Evolutionary conservation across 2,888 invertebrate genomes (phyloP).

Genomic region (Emmelina monodactyla): DNA sequence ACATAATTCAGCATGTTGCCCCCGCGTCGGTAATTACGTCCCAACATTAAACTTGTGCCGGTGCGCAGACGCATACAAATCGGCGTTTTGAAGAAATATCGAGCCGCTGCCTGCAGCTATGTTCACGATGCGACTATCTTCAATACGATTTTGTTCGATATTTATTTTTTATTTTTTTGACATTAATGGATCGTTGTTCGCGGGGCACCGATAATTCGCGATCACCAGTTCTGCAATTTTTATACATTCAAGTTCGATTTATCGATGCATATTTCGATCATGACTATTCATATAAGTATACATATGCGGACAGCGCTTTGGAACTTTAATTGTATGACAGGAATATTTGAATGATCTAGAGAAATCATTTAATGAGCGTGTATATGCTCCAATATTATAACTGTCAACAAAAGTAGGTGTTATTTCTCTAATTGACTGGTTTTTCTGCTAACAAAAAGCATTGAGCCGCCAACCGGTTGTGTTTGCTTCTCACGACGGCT

Average conservation of each 20-base stretch:
- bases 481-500: conserved; percentile 41
- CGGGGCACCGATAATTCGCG: conserved; percentile 57
- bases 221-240: conserved; percentile 40
- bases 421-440: conserved; percentile 21
- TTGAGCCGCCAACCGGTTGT: conserved; percentile 47
- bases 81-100: conserved; percentile 61
- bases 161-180: conserved; percentile 52
- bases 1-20: conserved; percentile 21
- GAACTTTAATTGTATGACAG: too few relatives aligned
- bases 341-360: conserved; percentile 9
- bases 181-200: conserved; percentile 60
- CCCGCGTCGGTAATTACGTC: conserved; percentile 49
- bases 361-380: too few relatives aligned
- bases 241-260: conserved; percentile 17
- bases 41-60: conserved; percentile 43
- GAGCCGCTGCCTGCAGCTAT: conserved; percentile 56
- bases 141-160: conserved; percentile 61
- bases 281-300: too few relatives aligned
- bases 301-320: too few relatives aligned
- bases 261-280: too few relatives aligned
- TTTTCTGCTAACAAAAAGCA: conserved; percentile 48
- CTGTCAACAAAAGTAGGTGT: conserved; percentile 14
- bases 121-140: conserved; percentile 50
- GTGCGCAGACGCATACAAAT: conserved; percentile 53
- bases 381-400: too few relatives aligned